Conservation (phyloP, 2,113 vertebrate species). For the Solea solea region DNA sequence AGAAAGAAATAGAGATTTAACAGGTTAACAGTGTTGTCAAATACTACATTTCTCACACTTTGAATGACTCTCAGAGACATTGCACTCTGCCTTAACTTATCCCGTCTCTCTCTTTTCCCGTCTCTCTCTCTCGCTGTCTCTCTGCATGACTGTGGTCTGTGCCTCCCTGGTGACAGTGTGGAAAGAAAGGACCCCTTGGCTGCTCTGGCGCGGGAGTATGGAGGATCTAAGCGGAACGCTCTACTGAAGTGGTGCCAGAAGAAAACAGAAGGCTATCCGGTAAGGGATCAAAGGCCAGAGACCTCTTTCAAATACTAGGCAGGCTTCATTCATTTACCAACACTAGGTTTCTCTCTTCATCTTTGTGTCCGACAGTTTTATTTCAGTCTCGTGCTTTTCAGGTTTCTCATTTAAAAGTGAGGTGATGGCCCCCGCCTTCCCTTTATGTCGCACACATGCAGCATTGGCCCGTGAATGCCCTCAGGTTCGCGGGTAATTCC, state of each 20-base stretch:
- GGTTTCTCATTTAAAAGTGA: conserved; percentile 36
- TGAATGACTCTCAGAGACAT: neutral
- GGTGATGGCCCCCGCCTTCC: neutral
- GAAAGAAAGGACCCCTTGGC: conserved; percentile 96
- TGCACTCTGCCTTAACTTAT: neutral
- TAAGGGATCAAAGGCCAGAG: conserved; percentile 79
- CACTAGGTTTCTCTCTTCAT: conserved; percentile 23
- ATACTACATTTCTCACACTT: neutral
- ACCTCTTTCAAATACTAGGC: conserved; percentile 44
- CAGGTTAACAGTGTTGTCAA: neutral
- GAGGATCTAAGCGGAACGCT: conserved; percentile 97
- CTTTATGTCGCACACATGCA: conserved; percentile 6
- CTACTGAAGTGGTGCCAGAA: conserved; percentile 98
- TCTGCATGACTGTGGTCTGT: conserved; percentile 46
- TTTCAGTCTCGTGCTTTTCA: conserved; percentile 18
- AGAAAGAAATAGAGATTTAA: no score
- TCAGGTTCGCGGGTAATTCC: neutral
- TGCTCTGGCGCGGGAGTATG: conserved; percentile 93
- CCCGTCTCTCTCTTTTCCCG: neutral
- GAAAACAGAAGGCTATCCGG: conserved; percentile 96
- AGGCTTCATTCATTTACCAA: conserved; percentile 35
- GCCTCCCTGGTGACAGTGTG: conserved; percentile 85
- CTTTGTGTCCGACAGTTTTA: conserved; percentile 3
- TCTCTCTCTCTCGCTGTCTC: neutral
- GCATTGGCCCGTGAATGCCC: conserved; percentile 6